Evolutionary conservation across 2,888 invertebrate species (phyloP).

Genomic region (Galeruca laticollis): DNA sequence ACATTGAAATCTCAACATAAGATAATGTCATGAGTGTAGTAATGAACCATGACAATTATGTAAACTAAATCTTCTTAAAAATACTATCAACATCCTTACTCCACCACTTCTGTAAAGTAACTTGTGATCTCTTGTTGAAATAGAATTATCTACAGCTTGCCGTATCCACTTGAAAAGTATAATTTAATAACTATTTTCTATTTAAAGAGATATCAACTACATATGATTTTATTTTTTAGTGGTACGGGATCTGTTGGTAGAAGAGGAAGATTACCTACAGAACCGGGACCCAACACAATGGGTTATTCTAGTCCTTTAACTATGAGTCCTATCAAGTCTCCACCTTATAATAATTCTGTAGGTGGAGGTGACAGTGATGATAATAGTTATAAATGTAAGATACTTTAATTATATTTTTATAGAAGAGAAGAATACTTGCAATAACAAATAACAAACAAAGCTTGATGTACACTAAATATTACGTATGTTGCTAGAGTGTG

Average conservation of each 20-base stretch:
- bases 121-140: no score
- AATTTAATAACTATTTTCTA: slow-evolving; percentile 14
- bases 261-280: slow-evolving; percentile 72
- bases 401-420: not conserved
- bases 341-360: slow-evolving; percentile 68
- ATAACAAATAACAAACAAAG: no score
- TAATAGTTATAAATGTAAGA: slow-evolving; percentile 67
- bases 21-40: no score
- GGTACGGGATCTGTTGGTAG: slow-evolving; percentile 60
- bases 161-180: not conserved
- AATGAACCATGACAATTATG: no score
- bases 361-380: slow-evolving; percentile 68
- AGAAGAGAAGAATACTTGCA: no score
- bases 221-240: slow-evolving; percentile 48
- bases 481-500: no score
- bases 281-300: slow-evolving; percentile 70
- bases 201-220: slow-evolving; percentile 12
- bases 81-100: no score
- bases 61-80: no score
- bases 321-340: slow-evolving; percentile 73
- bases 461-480: no score
- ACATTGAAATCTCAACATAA: no score
- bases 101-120: no score
- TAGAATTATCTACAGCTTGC: no score
- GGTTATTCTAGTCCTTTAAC: slow-evolving; percentile 67